Conservation (phyloP, 2,797 vertebrate species). For the Yasuhikotakia modesta region DNA sequence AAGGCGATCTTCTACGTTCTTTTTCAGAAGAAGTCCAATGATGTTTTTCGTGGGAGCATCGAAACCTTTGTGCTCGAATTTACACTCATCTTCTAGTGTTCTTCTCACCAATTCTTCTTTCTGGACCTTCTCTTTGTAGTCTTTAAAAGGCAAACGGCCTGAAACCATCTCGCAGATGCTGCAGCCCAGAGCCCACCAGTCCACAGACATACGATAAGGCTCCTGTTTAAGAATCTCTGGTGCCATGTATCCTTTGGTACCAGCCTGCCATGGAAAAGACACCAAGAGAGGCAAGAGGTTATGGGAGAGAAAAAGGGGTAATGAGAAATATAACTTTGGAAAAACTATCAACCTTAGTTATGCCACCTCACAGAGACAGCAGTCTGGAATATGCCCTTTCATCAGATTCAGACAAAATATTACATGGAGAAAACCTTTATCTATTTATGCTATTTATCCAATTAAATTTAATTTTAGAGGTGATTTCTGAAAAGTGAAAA, state of each 20-base stretch:
- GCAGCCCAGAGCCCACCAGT: conserved; percentile 94
- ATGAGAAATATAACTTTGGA: conserved; percentile 18
- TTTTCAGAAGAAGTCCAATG: conserved; percentile 83
- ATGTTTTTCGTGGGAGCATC: conserved; percentile 81
- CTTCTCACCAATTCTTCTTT: conserved; percentile 86
- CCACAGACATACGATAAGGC: conserved; percentile 83
- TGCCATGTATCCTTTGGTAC: conserved; percentile 77
- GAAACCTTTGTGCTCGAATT: conserved; percentile 80
- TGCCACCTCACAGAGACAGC: neutral
- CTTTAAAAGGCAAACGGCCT: conserved; percentile 85
- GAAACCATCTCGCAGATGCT: conserved; percentile 92
- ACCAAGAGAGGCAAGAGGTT: neutral
- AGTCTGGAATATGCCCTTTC: neutral
- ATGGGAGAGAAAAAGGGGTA: conserved; percentile 1
- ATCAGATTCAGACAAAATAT: neutral
- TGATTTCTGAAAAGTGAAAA: neutral
- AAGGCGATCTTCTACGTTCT: conserved; percentile 78
- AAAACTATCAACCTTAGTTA: neutral
- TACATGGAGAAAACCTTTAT: neutral
- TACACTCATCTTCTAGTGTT: conserved; percentile 85
- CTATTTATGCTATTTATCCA: too few species aligned
- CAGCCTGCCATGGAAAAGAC: conserved; percentile 64
- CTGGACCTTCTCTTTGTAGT: conserved; percentile 85
- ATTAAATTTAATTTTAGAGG: conserved; percentile 1
- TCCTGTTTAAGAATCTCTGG: conserved; percentile 78